Evolutionary conservation across 2,888 invertebrate genomes (phyloP), one percentile per base, ranked within the genome.

Genomic region (Aleiodes leptofemur): DNA sequence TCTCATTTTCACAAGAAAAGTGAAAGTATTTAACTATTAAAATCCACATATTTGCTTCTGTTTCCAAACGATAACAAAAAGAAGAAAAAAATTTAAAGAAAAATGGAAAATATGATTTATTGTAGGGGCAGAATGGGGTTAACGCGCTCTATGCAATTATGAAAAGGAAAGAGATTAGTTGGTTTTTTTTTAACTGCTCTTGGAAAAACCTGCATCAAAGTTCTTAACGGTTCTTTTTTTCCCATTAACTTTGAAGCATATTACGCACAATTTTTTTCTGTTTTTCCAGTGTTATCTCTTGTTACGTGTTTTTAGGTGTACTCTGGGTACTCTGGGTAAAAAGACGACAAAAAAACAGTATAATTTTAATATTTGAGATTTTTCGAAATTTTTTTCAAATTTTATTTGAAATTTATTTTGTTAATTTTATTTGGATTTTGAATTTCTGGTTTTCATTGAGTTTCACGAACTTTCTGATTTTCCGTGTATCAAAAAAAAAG

Each of bases 101-200:
- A 48, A 43, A 14, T n/a, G 14, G 51, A 72, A 51, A 64, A 34
- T 31, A 71, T 72, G 51, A 70, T 70, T 70, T 70, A 70, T 70
- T 23, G 70, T 55, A 29, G 69, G 69, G 64, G 64, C 64, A 64
- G 43, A 64, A 64, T 64, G 64, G 64, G 64, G 64, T 64, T 64
- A 64, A 64, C 48, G 61, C n/a, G 59, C 64, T 43, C 43, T 48
- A 48, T 48, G 43, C 23, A 23, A 64, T 64, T 64, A 64, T 23
- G 64, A 64, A 48, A 38, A 59, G 59, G 59, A 64, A 64, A 23
- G 64, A 64, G 64, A 64, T 64, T 64, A 64, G 38, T 64, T 9
- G 48, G 11, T 64, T 9, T 70, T 70, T 68, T 50, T 48, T 43
- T 66, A 16, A 69, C 53, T n/a, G 29, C 55, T 55, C 55, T 43